A percentile compares a stretch with the other conserved stretches of the same genome.
phyloP scores from a whole-genome alignment of 2,113 vertebrate genomes.

The Trematocara nigrifrons region DNA sequence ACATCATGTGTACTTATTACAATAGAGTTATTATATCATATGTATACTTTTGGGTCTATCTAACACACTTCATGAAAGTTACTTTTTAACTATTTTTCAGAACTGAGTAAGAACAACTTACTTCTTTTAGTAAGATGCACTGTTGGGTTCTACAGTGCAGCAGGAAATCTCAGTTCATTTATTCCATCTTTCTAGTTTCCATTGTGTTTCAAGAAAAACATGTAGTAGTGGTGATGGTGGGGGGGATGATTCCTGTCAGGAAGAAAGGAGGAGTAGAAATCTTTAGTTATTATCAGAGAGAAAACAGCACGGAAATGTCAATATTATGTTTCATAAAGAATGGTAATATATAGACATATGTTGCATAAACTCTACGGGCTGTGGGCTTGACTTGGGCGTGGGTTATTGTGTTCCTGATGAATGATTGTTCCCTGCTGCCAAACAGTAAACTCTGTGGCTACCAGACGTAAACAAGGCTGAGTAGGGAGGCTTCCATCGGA shows the following conservation, averaged over 20 bases:
- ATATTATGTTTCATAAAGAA: background rate
- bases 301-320: slow-evolving; percentile 2
- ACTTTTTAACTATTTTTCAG: no score
- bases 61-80: no score
- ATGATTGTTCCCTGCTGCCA: background rate
- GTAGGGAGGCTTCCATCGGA: background rate
- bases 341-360: background rate
- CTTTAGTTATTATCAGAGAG: slow-evolving; percentile 2
- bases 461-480: background rate
- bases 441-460: background rate
- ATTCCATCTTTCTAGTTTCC: background rate
- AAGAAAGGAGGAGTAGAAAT: slow-evolving; percentile 3
- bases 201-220: slow-evolving; percentile 25
- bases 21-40: no score
- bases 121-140: no score
- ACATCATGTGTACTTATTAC: no score
- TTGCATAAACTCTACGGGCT: background rate
- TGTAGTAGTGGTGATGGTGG: background rate
- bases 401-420: background rate
- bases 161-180: background rate
- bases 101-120: no score
- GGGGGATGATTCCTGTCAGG: background rate
- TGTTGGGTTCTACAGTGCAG: background rate
- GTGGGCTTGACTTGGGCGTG: background rate
- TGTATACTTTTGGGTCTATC: background rate